Conservation (phyloP, 2,888 invertebrate species). For the Drosophila glabriapex region DNA sequence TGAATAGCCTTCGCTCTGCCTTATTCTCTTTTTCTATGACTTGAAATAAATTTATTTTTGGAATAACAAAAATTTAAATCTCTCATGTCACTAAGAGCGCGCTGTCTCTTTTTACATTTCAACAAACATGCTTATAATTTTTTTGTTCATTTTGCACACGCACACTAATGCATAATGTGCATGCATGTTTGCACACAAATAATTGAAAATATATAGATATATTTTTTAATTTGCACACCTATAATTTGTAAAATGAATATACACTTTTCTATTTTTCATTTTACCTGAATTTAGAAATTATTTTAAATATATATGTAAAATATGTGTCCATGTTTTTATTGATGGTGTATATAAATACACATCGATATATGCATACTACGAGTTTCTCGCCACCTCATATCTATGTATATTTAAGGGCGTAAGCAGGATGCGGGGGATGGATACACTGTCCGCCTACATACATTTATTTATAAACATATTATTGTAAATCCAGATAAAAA, state of each 20-base stretch:
- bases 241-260: not conserved
- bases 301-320: not conserved
- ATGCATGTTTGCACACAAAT: conserved; percentile 16
- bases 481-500: not conserved
- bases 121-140: conserved; percentile 22
- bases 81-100: conserved; percentile 65
- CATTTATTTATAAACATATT: conserved; percentile 3
- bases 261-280: not conserved
- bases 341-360: no score
- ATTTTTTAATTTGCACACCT: not conserved
- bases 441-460: not conserved
- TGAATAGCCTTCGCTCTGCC: conserved; percentile 60
- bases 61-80: conserved; percentile 78
- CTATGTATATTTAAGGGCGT: conserved; percentile 2
- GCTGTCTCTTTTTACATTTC: conserved; percentile 46
- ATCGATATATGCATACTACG: not conserved
- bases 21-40: conserved; percentile 40
- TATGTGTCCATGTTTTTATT: not conserved
- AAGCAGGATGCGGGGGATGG: not conserved
- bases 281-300: not conserved
- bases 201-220: conserved; percentile 10
- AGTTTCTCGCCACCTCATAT: not conserved
- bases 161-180: conserved; percentile 12
- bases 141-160: conserved; percentile 35
- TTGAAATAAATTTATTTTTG: conserved; percentile 84